A percentile compares a stretch with the other conserved stretches of the same genome.
These are phyloP conservation scores for Oedothorax gibbosus DNA, from an alignment of 1,140 invertebrate species.

Conservation along the genomic window DNA sequence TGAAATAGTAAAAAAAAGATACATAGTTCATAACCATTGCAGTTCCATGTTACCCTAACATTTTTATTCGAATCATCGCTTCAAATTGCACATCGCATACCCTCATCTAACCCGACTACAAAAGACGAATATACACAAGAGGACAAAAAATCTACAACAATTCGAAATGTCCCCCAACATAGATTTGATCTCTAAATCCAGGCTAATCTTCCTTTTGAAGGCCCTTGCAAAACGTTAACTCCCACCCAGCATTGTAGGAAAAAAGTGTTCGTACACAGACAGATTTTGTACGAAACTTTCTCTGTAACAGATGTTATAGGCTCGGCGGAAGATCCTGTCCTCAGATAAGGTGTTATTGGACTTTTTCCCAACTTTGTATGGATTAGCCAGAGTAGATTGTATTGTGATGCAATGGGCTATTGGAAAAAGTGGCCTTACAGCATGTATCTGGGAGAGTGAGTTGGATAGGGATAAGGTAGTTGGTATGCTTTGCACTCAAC, in stretches of 20 bases:
- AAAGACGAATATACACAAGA: slow-evolving; percentile 2
- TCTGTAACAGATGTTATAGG: slow-evolving; percentile 47
- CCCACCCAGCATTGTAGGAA: slow-evolving; percentile 23
- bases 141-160: slow-evolving; percentile 15
- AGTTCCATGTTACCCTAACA: too few relatives aligned
- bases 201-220: slow-evolving; percentile 28
- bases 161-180: slow-evolving; percentile 35
- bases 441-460: too few relatives aligned
- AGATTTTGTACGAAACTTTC: slow-evolving; percentile 41
- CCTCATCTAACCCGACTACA: not conserved
- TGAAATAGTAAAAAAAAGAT: too few relatives aligned
- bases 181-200: slow-evolving; percentile 56
- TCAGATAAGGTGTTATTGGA: slow-evolving; percentile 32
- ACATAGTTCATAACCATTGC: too few relatives aligned
- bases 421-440: not conserved
- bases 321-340: slow-evolving; percentile 20
- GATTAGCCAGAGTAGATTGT: slow-evolving; percentile 8
- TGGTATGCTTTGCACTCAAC: too few relatives aligned
- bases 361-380: slow-evolving; percentile 15
- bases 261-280: slow-evolving; percentile 8
- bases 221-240: slow-evolving; percentile 37
- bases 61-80: not conserved
- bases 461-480: too few relatives aligned
- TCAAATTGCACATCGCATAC: not conserved
- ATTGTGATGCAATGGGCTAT: slow-evolving; percentile 44